Conservation (phyloP, 92 coral and sea anemone genomes). For the Nematostella vectensis region DNA sequence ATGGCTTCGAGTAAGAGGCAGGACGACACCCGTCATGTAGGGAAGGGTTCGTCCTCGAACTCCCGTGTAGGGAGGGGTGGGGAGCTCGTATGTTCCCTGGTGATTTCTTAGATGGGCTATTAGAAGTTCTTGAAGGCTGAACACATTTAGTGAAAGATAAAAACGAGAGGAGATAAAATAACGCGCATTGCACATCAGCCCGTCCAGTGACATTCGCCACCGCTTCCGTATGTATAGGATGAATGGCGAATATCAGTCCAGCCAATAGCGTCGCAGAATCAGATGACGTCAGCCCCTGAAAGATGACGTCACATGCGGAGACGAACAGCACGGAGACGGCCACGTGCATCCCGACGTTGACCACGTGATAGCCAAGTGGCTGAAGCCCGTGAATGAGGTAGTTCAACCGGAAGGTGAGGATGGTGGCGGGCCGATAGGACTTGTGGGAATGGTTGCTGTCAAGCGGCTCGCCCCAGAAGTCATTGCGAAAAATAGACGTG, state of each 20-base stretch:
- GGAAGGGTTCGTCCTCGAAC: neutral
- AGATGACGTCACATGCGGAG: constrained; percentile 40
- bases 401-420: constrained; percentile 75
- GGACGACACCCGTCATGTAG: constrained; percentile 14
- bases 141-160: constrained; percentile 49
- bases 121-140: neutral
- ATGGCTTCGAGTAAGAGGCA: constrained; percentile 31
- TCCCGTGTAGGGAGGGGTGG: neutral
- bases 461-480: constrained; percentile 81
- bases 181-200: constrained; percentile 58
- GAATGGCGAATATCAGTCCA: constrained; percentile 54
- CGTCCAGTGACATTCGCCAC: constrained; percentile 69
- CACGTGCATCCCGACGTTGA: constrained; percentile 55
- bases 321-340: constrained; percentile 44
- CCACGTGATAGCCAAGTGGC: constrained; percentile 55
- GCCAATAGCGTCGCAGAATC: constrained; percentile 29
- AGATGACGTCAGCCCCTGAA: constrained; percentile 18
- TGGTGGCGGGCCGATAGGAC: constrained; percentile 71
- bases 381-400: constrained; percentile 47
- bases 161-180: constrained; percentile 55
- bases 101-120: no score
- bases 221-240: constrained; percentile 88
- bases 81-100: no score
- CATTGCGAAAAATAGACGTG: constrained; percentile 44
- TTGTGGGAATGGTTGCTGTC: constrained; percentile 60